Evolutionary conservation across 2,888 invertebrate species (phyloP).

Genomic region (Rotaria sp.): DNA sequence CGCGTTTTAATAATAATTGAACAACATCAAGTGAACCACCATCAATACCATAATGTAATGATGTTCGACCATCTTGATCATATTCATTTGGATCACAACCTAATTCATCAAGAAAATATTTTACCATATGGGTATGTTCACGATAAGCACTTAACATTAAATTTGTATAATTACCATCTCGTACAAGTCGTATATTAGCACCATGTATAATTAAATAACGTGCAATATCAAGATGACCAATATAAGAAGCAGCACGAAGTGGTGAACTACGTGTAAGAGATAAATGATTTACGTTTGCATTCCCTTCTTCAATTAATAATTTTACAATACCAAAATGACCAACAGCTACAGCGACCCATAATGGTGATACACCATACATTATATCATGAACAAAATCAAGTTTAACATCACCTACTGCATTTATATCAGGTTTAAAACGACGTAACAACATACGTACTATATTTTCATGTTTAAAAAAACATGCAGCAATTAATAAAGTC

Average conservation of each 20-base stretch:
- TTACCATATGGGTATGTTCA: background rate
- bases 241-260: background rate
- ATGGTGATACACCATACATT: background rate
- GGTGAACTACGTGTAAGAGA: background rate
- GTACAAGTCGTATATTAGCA: background rate
- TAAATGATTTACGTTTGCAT: background rate
- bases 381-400: conserved; percentile 4
- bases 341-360: background rate
- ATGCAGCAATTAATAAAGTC: background rate
- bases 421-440: background rate
- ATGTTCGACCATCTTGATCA: background rate
- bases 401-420: background rate
- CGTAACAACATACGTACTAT: background rate
- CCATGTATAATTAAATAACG: background rate
- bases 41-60: background rate
- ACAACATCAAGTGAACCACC: background rate
- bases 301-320: background rate
- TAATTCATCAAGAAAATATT: background rate
- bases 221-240: background rate
- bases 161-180: background rate
- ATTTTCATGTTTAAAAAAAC: background rate
- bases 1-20: background rate
- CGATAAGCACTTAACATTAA: conserved; percentile 4
- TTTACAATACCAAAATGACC: background rate
- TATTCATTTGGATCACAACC: background rate